Base-by-base conservation (phyloP, 2,113 vertebrate genomes). In the Peromyscus leucopus region DNA sequence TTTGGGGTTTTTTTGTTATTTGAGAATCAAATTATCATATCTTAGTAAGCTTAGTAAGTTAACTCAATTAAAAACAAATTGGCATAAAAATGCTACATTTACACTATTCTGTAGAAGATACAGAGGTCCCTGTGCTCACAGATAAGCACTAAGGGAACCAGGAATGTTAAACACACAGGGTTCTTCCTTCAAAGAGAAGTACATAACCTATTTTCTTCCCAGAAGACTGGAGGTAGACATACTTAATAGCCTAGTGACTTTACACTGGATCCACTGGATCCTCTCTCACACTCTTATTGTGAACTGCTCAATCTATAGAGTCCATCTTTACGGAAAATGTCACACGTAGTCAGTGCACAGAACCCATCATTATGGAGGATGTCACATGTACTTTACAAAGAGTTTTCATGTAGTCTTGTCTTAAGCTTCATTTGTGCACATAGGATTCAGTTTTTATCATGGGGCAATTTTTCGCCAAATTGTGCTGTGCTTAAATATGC, bases 21-120 rank as follows among this genome's bases (percentile, higher is more conserved):
- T 89, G 31, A 80, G 15, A 75, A 93, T 92, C 26, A 80, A 2
- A 42, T 69, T 91, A 7, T 36, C 24, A 59, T 67, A 48, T 28
- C 28, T 82, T 76, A 87, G 57, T 59, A 88, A 95, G 84, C 59
- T 76, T 86, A 55, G 2, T 48, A 5, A 39, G 67, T 87, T 88
- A 61, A 39, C 93, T 7, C 74, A 63, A 48, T 46, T 95, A 48
- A 12, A 93, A 97, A 69, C n/a, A 83, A 86, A 48, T 93, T 88
- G 36, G 17, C 5, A 69, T 42, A 0, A 28, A 87, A 74, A 0
- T 90, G 12, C 33, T 55, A 42, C 39, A n/a, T 36, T 31, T 61
- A 13, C 80, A 83, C 2, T 59, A n/a, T 83, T 61, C 80, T 63
- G n/a, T 84, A 19, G 1, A 13, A 61, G 36, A 39, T 16, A 84